These are phyloP conservation scores for Choloepus hoffmanni DNA, from an alignment of 2,113 vertebrate species.

Conservation along the genomic window DNA sequence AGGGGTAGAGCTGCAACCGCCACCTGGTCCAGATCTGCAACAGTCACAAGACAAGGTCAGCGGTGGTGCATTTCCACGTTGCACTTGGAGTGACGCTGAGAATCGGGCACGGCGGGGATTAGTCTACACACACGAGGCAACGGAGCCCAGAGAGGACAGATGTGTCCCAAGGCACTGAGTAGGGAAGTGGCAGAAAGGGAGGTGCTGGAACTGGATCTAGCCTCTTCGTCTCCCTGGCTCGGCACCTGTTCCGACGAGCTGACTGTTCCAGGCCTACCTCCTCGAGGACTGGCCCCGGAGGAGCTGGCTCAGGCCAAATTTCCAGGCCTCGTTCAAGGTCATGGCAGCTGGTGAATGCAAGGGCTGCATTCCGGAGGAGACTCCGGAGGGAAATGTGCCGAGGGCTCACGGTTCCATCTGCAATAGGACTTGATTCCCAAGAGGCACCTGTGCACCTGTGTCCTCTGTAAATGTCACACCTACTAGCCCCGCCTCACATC, in stretches of 20 bases:
- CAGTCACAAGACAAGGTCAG: rapidly evolving
- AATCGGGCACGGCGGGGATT: neutral
- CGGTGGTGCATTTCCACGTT: rapidly evolving
- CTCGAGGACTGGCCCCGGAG: neutral
- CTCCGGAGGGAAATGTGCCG: no score
- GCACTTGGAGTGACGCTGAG: neutral
- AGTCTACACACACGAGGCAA: neutral
- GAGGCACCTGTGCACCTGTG: neutral
- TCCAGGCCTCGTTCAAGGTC: neutral
- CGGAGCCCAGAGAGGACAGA: neutral
- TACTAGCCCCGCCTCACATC: neutral
- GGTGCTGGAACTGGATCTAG: neutral
- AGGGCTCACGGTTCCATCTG: neutral
- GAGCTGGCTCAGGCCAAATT: neutral
- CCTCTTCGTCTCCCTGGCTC: neutral
- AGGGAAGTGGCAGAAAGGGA: neutral
- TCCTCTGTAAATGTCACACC: neutral
- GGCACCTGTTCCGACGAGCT: neutral
- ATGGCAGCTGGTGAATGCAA: no score
- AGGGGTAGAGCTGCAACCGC: neutral
- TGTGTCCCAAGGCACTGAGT: neutral
- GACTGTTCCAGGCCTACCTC: rapidly evolving
- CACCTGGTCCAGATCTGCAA: rapidly evolving
- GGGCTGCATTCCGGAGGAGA: rapidly evolving
- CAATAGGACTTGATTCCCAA: rapidly evolving